Percentiles rank a stretch among this genome's conserved stretches.
Evolutionary conservation across 2,888 invertebrate genomes (phyloP).

Genomic region (Matsumyia berberina): DNA sequence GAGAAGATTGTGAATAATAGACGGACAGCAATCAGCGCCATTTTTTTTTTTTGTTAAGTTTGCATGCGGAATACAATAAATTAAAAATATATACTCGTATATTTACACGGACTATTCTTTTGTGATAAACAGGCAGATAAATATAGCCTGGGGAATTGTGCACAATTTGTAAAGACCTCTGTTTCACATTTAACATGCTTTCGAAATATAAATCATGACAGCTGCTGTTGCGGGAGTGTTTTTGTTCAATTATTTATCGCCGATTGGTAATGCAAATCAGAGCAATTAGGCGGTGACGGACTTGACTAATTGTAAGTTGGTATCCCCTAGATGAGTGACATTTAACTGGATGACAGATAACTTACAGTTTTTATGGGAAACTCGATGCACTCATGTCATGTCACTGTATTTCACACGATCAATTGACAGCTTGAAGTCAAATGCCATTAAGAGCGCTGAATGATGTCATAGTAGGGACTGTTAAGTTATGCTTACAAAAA

Average conservation of each 20-base stretch:
- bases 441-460: too few species aligned
- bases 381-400: too few species aligned
- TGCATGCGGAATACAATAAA: background rate
- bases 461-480: too few species aligned
- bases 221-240: background rate
- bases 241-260: background rate
- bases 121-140: constrained; percentile 27
- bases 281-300: constrained; percentile 8
- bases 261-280: constrained; percentile 27
- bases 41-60: background rate
- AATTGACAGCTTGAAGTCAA: too few species aligned
- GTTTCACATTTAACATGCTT: background rate
- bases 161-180: background rate
- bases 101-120: background rate
- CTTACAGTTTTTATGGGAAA: too few species aligned
- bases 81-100: background rate
- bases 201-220: background rate
- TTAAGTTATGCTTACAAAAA: too few species aligned
- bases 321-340: too few species aligned
- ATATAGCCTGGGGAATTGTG: background rate
- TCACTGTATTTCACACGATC: too few species aligned
- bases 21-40: constrained; percentile 32
- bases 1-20: constrained; percentile 41
- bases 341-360: too few species aligned
- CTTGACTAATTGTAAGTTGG: constrained; percentile 9